Evolutionary conservation across 1,140 invertebrate genomes (phyloP).

Genomic region (Plutomurus gul): DNA sequence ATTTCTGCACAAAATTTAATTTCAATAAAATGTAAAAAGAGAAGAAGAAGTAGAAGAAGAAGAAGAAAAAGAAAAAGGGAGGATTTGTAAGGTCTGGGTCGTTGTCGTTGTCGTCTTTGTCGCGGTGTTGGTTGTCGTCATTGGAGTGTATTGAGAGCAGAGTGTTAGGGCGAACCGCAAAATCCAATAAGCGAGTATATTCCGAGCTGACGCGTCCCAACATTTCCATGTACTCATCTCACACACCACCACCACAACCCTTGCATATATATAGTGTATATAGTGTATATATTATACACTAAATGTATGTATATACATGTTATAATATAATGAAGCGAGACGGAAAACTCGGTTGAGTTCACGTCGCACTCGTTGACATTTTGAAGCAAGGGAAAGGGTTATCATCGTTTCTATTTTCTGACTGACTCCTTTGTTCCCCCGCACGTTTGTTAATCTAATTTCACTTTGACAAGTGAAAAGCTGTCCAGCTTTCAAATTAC

Average conservation of each 20-base stretch:
- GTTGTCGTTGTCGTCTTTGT: too few species aligned
- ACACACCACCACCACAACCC: not conserved
- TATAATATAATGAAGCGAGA: too few species aligned
- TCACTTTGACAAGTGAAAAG: too few species aligned
- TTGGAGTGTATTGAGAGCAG: constrained; percentile 6
- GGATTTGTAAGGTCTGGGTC: too few species aligned
- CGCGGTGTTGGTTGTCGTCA: not conserved
- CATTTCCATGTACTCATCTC: not conserved
- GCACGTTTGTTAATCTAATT: constrained; percentile 54
- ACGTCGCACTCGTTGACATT: constrained; percentile 39
- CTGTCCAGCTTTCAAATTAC: constrained; percentile 8
- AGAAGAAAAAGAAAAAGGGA: too few species aligned
- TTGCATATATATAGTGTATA: too few species aligned
- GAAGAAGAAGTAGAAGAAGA: too few species aligned
- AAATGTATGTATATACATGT: too few species aligned
- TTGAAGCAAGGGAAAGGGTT: constrained; percentile 49
- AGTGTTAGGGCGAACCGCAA: constrained; percentile 33
- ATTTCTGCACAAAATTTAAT: not conserved
- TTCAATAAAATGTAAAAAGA: not conserved
- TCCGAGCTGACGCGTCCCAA: not conserved
- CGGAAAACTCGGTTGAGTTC: not conserved
- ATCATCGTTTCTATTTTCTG: too few species aligned
- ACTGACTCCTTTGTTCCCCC: constrained; percentile 51
- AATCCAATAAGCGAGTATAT: constrained; percentile 46
- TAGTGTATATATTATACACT: too few species aligned